A percentile compares a stretch with the other conserved stretches of the same genome.
Evolutionary conservation across 2,888 invertebrate genomes (phyloP).

Genomic region (Pseudolycoriella hygida): DNA sequence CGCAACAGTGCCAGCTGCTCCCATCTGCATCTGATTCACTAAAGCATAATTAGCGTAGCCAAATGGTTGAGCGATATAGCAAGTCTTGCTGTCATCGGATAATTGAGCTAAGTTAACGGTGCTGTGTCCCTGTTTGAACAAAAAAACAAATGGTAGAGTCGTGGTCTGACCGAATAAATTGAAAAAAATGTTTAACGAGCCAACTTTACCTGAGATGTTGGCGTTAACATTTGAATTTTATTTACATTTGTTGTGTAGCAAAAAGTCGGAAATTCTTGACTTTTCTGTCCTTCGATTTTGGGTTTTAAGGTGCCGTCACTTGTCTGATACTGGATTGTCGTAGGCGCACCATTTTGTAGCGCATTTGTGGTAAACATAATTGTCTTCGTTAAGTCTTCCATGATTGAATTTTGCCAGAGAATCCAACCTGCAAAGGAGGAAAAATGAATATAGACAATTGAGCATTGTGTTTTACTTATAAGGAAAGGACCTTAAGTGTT

Average conservation of each 20-base stretch:
- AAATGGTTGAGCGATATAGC: slow-evolving; percentile 58
- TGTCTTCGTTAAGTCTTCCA: slow-evolving; percentile 28
- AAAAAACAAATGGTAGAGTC: slow-evolving; percentile 4
- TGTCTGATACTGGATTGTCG: slow-evolving; percentile 49
- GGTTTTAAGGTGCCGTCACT: slow-evolving; percentile 43
- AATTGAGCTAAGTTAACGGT: slow-evolving; percentile 55
- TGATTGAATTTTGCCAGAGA: slow-evolving; percentile 14
- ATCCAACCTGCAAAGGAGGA: no score
- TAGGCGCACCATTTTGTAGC: slow-evolving; percentile 40
- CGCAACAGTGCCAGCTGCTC: slow-evolving; percentile 34
- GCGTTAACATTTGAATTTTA: slow-evolving; percentile 45
- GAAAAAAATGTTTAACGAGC: not conserved
- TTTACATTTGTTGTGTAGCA: slow-evolving; percentile 51
- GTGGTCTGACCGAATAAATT: not conserved
- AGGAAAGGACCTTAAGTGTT: no score
- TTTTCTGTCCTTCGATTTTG: slow-evolving; percentile 39
- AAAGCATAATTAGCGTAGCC: slow-evolving; percentile 63
- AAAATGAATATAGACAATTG: no score
- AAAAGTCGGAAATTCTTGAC: slow-evolving; percentile 48
- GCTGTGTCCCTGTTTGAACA: slow-evolving; percentile 28
- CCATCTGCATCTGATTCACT: slow-evolving; percentile 71
- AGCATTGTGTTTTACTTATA: no score
- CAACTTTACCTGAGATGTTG: slow-evolving; percentile 21
- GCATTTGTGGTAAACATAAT: slow-evolving; percentile 42
- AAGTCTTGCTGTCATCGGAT: slow-evolving; percentile 46